Evolutionary conservation across 2,113 vertebrate genomes (phyloP), one percentile per base, ranked within the genome.

Genomic region (Pardalotus punctatus): DNA sequence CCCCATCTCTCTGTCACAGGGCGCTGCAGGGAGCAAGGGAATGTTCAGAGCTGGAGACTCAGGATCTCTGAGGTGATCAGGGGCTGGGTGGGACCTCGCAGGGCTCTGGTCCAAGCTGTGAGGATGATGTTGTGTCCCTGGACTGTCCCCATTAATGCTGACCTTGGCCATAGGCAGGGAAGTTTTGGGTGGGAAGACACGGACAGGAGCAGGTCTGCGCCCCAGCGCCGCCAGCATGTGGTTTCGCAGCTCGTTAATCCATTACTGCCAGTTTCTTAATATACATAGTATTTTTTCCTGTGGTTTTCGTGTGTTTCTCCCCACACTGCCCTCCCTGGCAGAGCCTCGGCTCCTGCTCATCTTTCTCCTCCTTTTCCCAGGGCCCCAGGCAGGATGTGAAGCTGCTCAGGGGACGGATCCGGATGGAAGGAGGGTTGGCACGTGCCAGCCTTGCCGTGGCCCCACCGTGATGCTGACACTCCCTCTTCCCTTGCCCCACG

Each of bases 51-150:
- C 70, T 96, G 95, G 95, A 94, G 92, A 89, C 74, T 81, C 93
- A 93, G 90, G 94, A 97, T 51, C 94, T 97, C 88, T 97, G 61
- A 97, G 97, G 97, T 97, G 90, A 95, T 80, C 73, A 58, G 73
- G 81, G 60, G 50, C 50, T 65, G 79, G 78, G 29, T 70, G 88
- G 31, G 65, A 90, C 61, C 79, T 43, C 2, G 0, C 21, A 19
- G 88, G 79, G 79, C 82, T 81, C 14, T 0, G 4, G 7, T 33
- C 50, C 22, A 42, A 64, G 13, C 23, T 4, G 4, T 4, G 40
- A 38, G 54, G 78, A 40, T 20, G 9, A 2, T 0, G 5, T 3
- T 3, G 16, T 15, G 24, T 66, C 42, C 12, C 28, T 29, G 2
- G 6, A 9, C 5, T 6, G 17, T 40, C 18, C 65, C 19, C 45